These are phyloP conservation scores for Tuta absoluta DNA, from an alignment of 2,888 invertebrate species.

Conservation along the genomic window DNA sequence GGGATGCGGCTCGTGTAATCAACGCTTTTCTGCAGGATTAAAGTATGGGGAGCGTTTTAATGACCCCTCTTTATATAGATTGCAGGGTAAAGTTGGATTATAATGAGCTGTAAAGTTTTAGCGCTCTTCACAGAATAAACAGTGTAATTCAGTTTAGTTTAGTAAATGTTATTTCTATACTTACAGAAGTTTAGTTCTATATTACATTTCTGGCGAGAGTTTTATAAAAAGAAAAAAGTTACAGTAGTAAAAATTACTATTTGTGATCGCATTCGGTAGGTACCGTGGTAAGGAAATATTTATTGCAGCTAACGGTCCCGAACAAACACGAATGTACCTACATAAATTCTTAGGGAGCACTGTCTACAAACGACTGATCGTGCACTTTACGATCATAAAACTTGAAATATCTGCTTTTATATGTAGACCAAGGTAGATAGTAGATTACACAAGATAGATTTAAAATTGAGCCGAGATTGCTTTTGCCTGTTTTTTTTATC, in stretches of 20 bases:
- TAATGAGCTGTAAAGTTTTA: neutral
- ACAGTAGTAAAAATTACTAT: neutral
- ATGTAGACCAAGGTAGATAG: too few relatives aligned
- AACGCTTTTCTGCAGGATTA: constrained; percentile 20
- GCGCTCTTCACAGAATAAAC: neutral
- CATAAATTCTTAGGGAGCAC: neutral
- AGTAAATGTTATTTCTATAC: neutral
- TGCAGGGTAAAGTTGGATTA: neutral
- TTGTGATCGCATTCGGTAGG: neutral
- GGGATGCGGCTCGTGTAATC: constrained; percentile 14
- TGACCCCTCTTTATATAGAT: constrained; percentile 18
- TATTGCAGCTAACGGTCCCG: neutral
- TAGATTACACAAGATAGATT: too few relatives aligned
- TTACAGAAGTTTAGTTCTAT: neutral
- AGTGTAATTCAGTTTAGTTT: neutral
- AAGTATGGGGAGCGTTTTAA: constrained; percentile 19
- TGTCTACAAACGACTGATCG: neutral
- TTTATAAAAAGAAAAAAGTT: too few relatives aligned
- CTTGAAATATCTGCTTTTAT: neutral
- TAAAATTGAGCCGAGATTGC: too few relatives aligned
- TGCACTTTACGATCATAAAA: neutral
- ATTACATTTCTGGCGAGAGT: neutral
- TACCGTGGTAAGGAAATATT: neutral
- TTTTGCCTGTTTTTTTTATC: too few relatives aligned
- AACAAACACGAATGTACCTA: neutral